Conservation (phyloP, 64 coral and sea anemone species). For the Catalaphyllia jardinei region DNA sequence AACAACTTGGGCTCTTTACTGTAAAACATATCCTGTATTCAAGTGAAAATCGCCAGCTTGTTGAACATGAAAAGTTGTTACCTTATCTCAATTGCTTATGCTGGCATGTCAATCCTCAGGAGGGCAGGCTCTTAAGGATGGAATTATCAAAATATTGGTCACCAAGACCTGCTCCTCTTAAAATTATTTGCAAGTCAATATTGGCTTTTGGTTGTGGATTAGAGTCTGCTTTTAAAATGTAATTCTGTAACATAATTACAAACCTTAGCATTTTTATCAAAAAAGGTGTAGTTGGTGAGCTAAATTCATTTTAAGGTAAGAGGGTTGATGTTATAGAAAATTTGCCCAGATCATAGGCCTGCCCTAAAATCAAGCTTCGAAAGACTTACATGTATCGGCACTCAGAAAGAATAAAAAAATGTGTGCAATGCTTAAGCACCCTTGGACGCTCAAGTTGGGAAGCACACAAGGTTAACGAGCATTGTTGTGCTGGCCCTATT, state of each 20-base stretch:
- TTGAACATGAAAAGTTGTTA: slow-evolving; percentile 67
- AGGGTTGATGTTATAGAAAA: too few species aligned
- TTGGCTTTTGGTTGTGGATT: slow-evolving; percentile 67
- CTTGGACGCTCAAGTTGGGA: too few species aligned
- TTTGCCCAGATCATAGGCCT: too few species aligned
- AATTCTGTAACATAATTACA: neutral
- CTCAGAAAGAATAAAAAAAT: too few species aligned
- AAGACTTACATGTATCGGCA: too few species aligned
- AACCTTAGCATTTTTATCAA: too few species aligned
- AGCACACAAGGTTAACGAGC: too few species aligned
- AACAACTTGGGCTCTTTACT: slow-evolving; percentile 76
- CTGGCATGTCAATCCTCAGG: slow-evolving; percentile 55
- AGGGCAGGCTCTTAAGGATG: slow-evolving; percentile 31
- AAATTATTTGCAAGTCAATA: slow-evolving; percentile 66
- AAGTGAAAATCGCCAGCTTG: slow-evolving; percentile 69
- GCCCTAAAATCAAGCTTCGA: too few species aligned
- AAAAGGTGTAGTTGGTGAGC: too few species aligned
- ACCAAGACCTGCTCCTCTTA: slow-evolving; percentile 61
- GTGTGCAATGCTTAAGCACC: too few species aligned
- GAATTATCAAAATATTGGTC: slow-evolving; percentile 52
- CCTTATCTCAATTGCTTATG: slow-evolving; percentile 73
- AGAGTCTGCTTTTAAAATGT: slow-evolving; percentile 56
- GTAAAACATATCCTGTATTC: slow-evolving; percentile 64
- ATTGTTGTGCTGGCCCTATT: too few species aligned
- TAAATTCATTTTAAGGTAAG: too few species aligned